These are phyloP conservation scores for Taenaris catops DNA, from an alignment of 2,888 invertebrate genomes.

Conservation along the genomic window DNA sequence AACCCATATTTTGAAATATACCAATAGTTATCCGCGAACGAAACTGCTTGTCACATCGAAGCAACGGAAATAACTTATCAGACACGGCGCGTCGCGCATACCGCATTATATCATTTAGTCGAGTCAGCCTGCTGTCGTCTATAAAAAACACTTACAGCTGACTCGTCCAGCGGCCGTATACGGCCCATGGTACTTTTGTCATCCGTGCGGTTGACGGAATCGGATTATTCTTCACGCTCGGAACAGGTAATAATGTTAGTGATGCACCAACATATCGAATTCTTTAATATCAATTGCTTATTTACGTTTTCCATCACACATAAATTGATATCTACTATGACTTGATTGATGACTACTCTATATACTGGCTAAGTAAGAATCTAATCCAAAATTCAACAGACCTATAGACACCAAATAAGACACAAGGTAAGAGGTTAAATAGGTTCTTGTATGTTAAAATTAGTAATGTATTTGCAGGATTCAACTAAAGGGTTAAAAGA, in stretches of 20 bases:
- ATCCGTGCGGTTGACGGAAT: conserved; percentile 56
- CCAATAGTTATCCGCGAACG: too few species aligned
- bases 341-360: too few species aligned
- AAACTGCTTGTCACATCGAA: conserved; percentile 35
- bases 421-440: too few species aligned
- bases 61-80: conserved; percentile 71
- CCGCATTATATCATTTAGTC: conserved; percentile 25
- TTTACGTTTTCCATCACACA: too few species aligned
- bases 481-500: too few species aligned
- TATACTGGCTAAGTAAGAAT: too few species aligned
- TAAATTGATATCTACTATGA: too few species aligned
- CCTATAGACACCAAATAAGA: too few species aligned
- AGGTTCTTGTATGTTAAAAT: too few species aligned
- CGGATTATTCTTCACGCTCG: conserved; percentile 66
- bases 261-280: conserved; percentile 36
- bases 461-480: too few species aligned
- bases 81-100: conserved; percentile 44
- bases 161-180: conserved; percentile 43
- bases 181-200: conserved; percentile 55
- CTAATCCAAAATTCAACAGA: too few species aligned
- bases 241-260: conserved; percentile 66
- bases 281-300: conserved; percentile 11
- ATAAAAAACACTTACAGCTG: conserved; percentile 41
- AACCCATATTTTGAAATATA: too few species aligned
- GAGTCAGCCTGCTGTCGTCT: conserved; percentile 24